Evolutionary conservation across 1,140 invertebrate genomes (phyloP), one percentile per base, ranked within the genome.

Genomic region (Pomacea maculata): DNA sequence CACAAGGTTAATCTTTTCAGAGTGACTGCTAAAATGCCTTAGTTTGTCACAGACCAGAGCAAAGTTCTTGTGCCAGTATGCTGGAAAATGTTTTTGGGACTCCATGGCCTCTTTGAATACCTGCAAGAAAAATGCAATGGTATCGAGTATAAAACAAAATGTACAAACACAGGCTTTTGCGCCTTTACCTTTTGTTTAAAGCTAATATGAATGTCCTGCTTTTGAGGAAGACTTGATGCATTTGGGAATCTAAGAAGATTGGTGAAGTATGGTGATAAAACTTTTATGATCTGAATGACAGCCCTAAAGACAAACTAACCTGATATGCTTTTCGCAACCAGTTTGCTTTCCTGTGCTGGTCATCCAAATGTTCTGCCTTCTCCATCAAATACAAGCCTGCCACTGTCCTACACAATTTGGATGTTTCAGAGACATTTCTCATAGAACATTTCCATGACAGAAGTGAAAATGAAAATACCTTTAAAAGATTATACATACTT

Each of bases 1-100:
- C 7, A 87, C 67, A 11, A 89, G 80, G 1, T 79, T 29, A 4
- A 63, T 74, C 29, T 83, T 85, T 34, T 85, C 78, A 25, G 83
- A 73, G 15, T 78, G 25, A 34, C 80, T 77, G 15, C 76, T 63
- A 1, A 86, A 21, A 70, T 83, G 84, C 17, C 87, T 71, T 67
- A 91, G 78, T 70, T 82, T 85, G 79, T 89, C 87, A 84, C 89
- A 88, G 25, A 87, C 87, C 21, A 91, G 81, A 54, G 88, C 90
- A 82, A 84, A 90, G 82, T 91, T 90, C 71, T 87, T 89, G 83
- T 91, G 88, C 88, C 88, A 90, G 81, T 87, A 87, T 45, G 67
- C 75, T 21, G 85, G 89, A 68, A 84, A 82, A 9, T 76, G n/a
- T 10, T 67, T 25, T 25, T 85, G 52, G 15, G 15, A 76, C 15